Evolutionary conservation across 1,140 invertebrate genomes (phyloP).

Genomic region (Trichonephila clavipes): DNA sequence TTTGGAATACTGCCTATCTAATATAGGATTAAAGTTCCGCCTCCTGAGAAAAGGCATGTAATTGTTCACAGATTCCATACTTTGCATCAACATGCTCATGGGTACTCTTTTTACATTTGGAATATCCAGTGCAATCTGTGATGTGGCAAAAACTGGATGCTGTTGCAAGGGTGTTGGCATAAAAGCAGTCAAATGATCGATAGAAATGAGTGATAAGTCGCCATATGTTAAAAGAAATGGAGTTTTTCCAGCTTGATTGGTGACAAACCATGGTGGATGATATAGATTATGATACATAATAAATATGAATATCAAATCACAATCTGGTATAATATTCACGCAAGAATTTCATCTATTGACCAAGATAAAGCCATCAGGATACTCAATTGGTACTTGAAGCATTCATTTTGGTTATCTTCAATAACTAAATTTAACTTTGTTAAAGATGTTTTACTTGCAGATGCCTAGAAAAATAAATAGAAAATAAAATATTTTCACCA

Average conservation of each 20-base stretch:
- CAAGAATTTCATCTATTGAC: background rate
- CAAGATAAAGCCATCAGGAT: background rate
- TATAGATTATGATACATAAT: slow-evolving; percentile 67
- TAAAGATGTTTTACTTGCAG: background rate
- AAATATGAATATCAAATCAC: background rate
- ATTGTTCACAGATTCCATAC: slow-evolving; percentile 64
- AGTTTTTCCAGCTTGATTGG: slow-evolving; percentile 58
- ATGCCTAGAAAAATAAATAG: background rate
- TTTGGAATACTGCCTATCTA: slow-evolving; percentile 59
- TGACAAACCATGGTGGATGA: slow-evolving; percentile 62
- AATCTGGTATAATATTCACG: background rate
- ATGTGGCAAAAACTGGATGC: slow-evolving; percentile 40
- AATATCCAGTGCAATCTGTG: slow-evolving; percentile 59
- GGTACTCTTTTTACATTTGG: slow-evolving; percentile 60
- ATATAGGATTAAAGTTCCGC: slow-evolving; percentile 51
- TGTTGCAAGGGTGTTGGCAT: slow-evolving; percentile 31
- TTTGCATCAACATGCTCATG: slow-evolving; percentile 66
- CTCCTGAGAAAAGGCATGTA: slow-evolving; percentile 72
- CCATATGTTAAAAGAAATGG: slow-evolving; percentile 66
- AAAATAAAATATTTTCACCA: background rate
- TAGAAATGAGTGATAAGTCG: slow-evolving; percentile 57
- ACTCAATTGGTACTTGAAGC: background rate
- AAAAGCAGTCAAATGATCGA: slow-evolving; percentile 66
- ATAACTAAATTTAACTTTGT: background rate
- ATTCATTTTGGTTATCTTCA: slow-evolving; percentile 7